phyloP scores from a whole-genome alignment of 2,888 invertebrate species.

The Lepidonotus clava region DNA sequence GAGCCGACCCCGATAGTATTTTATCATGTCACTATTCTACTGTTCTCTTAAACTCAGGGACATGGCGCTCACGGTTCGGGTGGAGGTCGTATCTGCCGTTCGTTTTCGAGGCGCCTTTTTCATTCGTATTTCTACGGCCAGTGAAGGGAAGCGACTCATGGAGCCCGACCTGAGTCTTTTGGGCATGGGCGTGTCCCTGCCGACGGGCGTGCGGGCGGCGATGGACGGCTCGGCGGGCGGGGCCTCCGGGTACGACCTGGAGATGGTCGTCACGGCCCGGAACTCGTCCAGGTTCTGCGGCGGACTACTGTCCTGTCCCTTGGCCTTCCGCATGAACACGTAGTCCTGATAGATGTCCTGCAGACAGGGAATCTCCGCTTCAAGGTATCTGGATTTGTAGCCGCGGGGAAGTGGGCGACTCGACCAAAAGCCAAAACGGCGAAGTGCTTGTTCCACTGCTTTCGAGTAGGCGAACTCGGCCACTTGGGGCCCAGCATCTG shows the following conservation, averaged over 20 bases:
- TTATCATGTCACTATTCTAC: too few species aligned
- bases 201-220: background rate
- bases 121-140: constrained; percentile 21
- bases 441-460: constrained; percentile 32
- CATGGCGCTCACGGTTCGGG: background rate
- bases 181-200: constrained; percentile 38
- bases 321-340: constrained; percentile 22
- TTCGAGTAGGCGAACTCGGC: constrained; percentile 44
- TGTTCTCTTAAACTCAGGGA: background rate
- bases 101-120: constrained; percentile 6
- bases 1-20: too few species aligned
- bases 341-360: constrained; percentile 24
- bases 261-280: background rate
- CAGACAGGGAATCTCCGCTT: constrained; percentile 18
- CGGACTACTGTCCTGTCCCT: background rate
- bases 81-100: background rate
- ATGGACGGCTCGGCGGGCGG: background rate
- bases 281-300: constrained; percentile 22
- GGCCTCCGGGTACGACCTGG: background rate
- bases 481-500: background rate
- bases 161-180: constrained; percentile 4
- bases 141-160: constrained; percentile 24
- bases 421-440: constrained; percentile 46
- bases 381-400: constrained; percentile 29
- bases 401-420: background rate